Evolutionary conservation across 1,140 invertebrate species (phyloP), one percentile per base, ranked within the genome.

Genomic region (Acromyrmex heyeri): DNA sequence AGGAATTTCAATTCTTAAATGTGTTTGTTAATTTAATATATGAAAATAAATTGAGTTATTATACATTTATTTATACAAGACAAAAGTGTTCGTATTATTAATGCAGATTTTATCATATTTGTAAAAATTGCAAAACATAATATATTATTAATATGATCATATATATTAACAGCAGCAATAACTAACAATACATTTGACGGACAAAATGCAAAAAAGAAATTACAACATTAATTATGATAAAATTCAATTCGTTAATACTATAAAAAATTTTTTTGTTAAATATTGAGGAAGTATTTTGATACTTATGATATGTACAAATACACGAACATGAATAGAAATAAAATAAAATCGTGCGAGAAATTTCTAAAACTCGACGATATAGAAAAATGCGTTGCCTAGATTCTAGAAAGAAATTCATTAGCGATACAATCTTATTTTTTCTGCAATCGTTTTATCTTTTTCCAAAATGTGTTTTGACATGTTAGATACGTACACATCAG

Each of bases 351-450:
- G 5, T 48, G 3, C 10, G 3, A 48, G 7, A 69, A 70, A 70
- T 24, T 3, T 14, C 30, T 2, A 16, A 53, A 72, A 55, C 24
- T 27, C 24, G 0, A n/a, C 1, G 10, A 27, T 18, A 38, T 10
- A 2, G 18, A 65, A 48, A 65, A 21, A 57, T 34, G 10, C 6
- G n/a, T n/a, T 1, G 5, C 1, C 24, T 1, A 6, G 2, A 57
- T 55, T 0, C 50, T 34, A 67, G 27, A 50, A 1, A 67, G 3
- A 67, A 69, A 79, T 69, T 6, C 7, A 44, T 8, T 18, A n/a
- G 8, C 8, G 57, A 27, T 18, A 30, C 38, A 30, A 83, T 44
- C 24, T 59, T 61, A 72, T 61, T 75, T 24, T 82, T 72, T 38
- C 4, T 2, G 2, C 21, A 55, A 72, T 55, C 12, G 7, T 55